phyloP scores from a whole-genome alignment of 2,797 vertebrate species.

The Hephaestus fuliginosus region DNA sequence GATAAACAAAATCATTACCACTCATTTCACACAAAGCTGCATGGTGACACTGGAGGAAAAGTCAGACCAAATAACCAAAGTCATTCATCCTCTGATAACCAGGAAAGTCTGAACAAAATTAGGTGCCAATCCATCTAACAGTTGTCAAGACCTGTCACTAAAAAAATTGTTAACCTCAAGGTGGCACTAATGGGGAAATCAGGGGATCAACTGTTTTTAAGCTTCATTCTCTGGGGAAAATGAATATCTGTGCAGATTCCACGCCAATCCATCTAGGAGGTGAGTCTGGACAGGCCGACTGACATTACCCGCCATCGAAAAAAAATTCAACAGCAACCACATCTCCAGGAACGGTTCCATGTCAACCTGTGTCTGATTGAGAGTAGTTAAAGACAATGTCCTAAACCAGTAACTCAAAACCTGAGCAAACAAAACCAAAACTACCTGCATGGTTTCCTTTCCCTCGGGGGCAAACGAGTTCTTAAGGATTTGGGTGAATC shows the following conservation, averaged over 20 bases:
- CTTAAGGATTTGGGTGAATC: slow-evolving; percentile 50
- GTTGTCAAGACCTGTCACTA: background rate
- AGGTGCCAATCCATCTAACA: background rate
- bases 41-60: too few relatives aligned
- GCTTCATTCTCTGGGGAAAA: background rate
- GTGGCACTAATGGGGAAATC: background rate
- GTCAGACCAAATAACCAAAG: too few relatives aligned
- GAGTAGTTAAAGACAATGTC: background rate
- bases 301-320: background rate
- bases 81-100: too few relatives aligned
- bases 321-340: background rate
- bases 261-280: background rate
- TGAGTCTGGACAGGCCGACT: background rate
- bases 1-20: too few relatives aligned
- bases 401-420: slow-evolving; percentile 5
- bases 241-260: background rate
- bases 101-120: too few relatives aligned
- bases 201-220: background rate
- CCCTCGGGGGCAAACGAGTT: slow-evolving; percentile 2
- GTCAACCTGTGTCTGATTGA: background rate
- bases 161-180: background rate
- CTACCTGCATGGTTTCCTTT: slow-evolving; percentile 8
- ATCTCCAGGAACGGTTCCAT: background rate
- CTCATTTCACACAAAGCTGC: too few relatives aligned
- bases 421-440: slow-evolving; percentile 22